Conservation (phyloP, 1,140 invertebrate species). For the Tetragnatha versicolor region DNA sequence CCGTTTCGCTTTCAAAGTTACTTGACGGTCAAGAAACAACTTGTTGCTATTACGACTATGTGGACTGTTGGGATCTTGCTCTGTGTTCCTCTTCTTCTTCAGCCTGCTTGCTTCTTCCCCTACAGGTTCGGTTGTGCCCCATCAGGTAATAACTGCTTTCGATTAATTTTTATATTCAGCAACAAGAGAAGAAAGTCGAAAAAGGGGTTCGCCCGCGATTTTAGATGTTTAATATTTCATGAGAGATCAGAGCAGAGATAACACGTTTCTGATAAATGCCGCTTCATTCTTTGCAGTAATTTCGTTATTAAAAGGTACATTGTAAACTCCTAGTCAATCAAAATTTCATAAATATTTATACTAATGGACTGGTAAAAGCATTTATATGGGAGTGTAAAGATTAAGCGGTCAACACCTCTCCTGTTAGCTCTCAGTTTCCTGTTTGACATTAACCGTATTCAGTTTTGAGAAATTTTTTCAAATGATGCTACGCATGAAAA, state of each 20-base stretch:
- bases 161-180: background rate
- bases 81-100: constrained; percentile 22
- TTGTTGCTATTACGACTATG: constrained; percentile 35
- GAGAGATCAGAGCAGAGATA: background rate
- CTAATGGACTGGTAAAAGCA: background rate
- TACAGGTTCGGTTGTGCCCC: constrained; percentile 27
- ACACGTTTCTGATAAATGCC: background rate
- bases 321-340: background rate
- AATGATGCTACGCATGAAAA: too few species aligned
- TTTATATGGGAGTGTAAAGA: too few species aligned
- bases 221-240: background rate
- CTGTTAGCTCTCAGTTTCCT: too few species aligned
- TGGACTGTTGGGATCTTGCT: constrained; percentile 31
- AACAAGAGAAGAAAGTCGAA: background rate
- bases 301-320: background rate
- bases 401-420: too few species aligned
- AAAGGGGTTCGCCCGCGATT: background rate
- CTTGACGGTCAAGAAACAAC: constrained; percentile 43
- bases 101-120: constrained; percentile 2
- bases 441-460: too few species aligned
- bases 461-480: too few species aligned
- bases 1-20: constrained; percentile 41
- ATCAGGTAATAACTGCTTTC: constrained; percentile 22
- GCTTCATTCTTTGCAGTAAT: background rate
- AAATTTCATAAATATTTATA: background rate